Base-by-base conservation (phyloP, 2,113 vertebrate genomes). In the Phalacrocorax aristotelis region DNA sequence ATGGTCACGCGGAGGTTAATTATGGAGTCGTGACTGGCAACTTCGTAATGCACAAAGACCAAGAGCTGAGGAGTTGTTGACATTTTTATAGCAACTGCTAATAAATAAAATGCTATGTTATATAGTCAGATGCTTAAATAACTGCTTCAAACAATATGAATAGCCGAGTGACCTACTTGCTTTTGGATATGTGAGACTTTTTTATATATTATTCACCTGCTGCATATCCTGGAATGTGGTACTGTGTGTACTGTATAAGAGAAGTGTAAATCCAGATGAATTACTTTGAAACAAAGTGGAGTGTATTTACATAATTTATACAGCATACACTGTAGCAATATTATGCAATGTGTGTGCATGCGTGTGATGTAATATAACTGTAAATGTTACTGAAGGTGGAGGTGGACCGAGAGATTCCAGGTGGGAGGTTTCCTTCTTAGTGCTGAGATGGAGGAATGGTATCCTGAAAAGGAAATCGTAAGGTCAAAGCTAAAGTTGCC, bases 241-340 rank as follows among this genome's bases (percentile, higher is more conserved):
- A 79, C 77, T 91, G 49, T 77, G 83, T 94, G 92, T 90, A 92
- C 92, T 94, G 62, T 94, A 44, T 95, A 77, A 92, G 68, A 95
- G 60, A 95, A 91, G 48, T 89, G 78, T 96, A 96, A 97, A 96
- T 80, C 58, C 75, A 66, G 70, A 66, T 55, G 9, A 89, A 82
- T 69, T 80, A 76, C 95, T 97, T 95, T 96, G 96, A 90, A 93
- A 60, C 91, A 83, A 95, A 97, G 91, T 91, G 81, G 89, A 83
- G 89, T 90, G 70, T 93, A 90, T 96, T 94, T 96, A 87, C 81
- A 38, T 82, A 66, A 65, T 89, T 87, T 87, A 91, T 77, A 36
- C 78, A 86, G 91, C 95, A 93, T 83, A 94, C 91, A 91, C 95
- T 58, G 83, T 91, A 87, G 95, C 94, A 69, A 40, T 82, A 38